Evolutionary conservation across 1,140 invertebrate genomes (phyloP).

Genomic region (Neuroterus valhalla): DNA sequence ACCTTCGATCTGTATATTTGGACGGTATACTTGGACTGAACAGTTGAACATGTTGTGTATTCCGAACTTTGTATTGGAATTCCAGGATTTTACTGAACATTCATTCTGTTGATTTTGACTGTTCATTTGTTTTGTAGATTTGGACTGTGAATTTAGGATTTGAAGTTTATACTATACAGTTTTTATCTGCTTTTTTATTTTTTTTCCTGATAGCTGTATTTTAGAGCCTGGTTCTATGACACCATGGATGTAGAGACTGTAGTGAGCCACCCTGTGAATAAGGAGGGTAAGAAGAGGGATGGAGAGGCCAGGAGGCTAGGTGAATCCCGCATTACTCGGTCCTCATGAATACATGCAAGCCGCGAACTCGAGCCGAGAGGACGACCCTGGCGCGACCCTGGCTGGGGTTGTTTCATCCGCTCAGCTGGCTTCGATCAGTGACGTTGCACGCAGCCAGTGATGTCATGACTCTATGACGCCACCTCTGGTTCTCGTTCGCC

Average conservation of each 20-base stretch:
- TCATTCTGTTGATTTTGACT: too few relatives aligned
- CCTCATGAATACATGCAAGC: conserved; percentile 67
- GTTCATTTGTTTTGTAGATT: too few relatives aligned
- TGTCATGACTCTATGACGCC: conserved; percentile 62
- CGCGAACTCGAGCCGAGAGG: conserved; percentile 54
- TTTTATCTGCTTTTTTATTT: too few relatives aligned
- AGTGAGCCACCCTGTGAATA: conserved; percentile 22
- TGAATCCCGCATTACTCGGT: conserved; percentile 43
- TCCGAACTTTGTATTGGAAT: too few relatives aligned
- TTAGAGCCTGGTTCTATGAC: not conserved
- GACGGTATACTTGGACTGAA: too few relatives aligned
- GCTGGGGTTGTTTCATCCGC: conserved; percentile 50
- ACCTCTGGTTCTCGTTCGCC: conserved; percentile 51
- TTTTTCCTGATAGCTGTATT: too few relatives aligned
- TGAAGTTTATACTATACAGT: too few relatives aligned
- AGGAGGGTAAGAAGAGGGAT: conserved; percentile 35
- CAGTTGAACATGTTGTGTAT: too few relatives aligned
- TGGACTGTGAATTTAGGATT: too few relatives aligned
- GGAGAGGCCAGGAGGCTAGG: conserved; percentile 47
- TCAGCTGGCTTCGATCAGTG: conserved; percentile 73
- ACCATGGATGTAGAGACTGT: conserved; percentile 29
- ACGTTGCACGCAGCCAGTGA: conserved; percentile 67
- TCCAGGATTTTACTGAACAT: too few relatives aligned
- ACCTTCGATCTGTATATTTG: too few relatives aligned
- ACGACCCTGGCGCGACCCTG: conserved; percentile 51